Conservation (phyloP, 2,797 vertebrate species). For the Anableps anableps region DNA sequence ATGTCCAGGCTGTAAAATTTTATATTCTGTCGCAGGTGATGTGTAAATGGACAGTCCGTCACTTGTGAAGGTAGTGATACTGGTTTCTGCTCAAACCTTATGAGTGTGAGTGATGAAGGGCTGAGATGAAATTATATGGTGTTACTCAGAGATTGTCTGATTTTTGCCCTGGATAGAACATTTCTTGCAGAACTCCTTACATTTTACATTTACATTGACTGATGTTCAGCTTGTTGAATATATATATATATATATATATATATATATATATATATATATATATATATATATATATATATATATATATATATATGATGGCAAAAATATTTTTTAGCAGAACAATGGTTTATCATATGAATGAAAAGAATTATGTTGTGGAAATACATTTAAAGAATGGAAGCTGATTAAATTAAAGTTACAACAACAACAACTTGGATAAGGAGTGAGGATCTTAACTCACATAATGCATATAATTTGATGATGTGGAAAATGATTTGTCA, state of each 20-base stretch:
- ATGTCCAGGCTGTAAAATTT: conserved; percentile 53
- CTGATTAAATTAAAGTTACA: not conserved
- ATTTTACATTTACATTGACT: not conserved
- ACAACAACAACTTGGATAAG: not conserved
- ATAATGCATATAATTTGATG: not conserved
- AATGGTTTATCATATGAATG: not conserved
- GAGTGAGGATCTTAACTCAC: not conserved
- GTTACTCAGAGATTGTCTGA: not conserved
- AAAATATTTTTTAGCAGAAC: not conserved
- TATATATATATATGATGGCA: too few species aligned
- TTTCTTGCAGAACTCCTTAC: not conserved
- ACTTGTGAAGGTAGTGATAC: conserved; percentile 35
- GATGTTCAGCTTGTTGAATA: not conserved
- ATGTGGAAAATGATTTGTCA: not conserved
- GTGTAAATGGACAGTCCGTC: conserved; percentile 60
- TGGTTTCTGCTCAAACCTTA: conserved; percentile 12
- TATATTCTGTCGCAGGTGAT: conserved; percentile 57
- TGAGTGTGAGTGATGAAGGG: conserved; percentile 10
- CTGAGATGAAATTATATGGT: not conserved
- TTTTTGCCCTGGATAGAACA: not conserved
- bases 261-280: too few species aligned
- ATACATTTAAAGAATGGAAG: not conserved
- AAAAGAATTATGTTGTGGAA: not conserved
- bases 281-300: too few species aligned
- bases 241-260: too few species aligned